Evolutionary conservation across 2,888 invertebrate species (phyloP).

Genomic region (Hyalella azteca): DNA sequence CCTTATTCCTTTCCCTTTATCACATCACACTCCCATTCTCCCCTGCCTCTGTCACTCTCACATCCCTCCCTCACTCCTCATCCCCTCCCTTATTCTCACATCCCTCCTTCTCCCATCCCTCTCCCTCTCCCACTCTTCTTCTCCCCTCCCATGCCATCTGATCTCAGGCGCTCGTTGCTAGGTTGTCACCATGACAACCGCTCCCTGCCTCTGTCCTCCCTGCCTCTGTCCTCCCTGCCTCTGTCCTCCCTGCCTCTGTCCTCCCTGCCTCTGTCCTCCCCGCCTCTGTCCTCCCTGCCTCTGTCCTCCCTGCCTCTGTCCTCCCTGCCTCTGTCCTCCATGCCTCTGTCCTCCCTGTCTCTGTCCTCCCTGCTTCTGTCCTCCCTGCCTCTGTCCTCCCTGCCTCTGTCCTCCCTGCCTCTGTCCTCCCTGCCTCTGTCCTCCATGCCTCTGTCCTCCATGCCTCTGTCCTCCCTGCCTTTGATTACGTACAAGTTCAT

Average conservation of each 20-base stretch:
- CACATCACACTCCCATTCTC: not conserved
- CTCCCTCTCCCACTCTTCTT: not conserved
- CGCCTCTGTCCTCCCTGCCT: not conserved
- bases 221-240: not conserved
- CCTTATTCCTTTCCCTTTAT: not conserved
- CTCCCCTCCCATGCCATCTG: not conserved
- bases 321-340: no score
- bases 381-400: no score
- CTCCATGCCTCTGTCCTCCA: no score
- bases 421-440: no score
- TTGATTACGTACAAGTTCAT: no score
- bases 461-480: no score
- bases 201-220: not conserved
- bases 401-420: no score
- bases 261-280: not conserved
- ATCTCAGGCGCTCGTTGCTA: not conserved
- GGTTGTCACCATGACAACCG: conserved; percentile 1
- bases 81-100: not conserved
- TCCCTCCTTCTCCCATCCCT: not conserved
- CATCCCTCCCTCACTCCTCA: not conserved
- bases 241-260: not conserved
- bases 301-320: not conserved
- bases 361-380: no score
- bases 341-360: no score
- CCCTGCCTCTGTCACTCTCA: not conserved